Base-by-base conservation (phyloP, 2,888 invertebrate genomes). In the Agrilus cyanescens region DNA sequence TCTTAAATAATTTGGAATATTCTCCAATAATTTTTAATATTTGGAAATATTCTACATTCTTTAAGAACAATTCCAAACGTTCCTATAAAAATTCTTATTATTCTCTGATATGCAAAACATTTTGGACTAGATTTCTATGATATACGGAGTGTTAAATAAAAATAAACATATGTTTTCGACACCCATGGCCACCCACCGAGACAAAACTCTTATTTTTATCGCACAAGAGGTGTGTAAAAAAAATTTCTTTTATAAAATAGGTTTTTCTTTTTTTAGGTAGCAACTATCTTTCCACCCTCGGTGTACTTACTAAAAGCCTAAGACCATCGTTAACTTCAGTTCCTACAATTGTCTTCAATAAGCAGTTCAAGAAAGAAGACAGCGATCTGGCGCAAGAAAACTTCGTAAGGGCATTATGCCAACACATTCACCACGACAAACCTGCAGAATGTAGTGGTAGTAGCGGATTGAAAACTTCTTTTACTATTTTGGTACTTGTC, bases 271-370 rank as follows among this genome's bases (percentile, higher is more conserved):
- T 48, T 52, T 46, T 0, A 60, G 73, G 72, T 46, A 70, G 43
- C 67, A 69, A 54, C 56, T 60, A 73, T 34, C 62, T 77, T 18
- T 70, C 73, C 0, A 43, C 65, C 0, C 67, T 73, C 44, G 82
- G 81, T 1, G 71, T 74, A 50, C 63, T 72, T 55, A 78, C 78
- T 0, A 63, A 68, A 44, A 53, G 56, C 0, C 68, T 82, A 4
- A 67, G 70, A 54, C 67, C 74, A 1, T 74, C 76, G 1, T 65
- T 83, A 10, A 56, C 62, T 18, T 76, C 74, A 47, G 82, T 83
- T 14, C 83, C 83, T 7, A 80, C 80, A 4, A 63, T 83, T 12
- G 72, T 80, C 10, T 75, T 82, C 54, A 76, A 80, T 50, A 71
- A 75, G 71, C 71, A 73, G 66, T 77, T 69, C 64, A 73, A 78